These are phyloP conservation scores for Telmatochromis sp. DNA, from an alignment of 2,113 vertebrate species.

Conservation along the genomic window DNA sequence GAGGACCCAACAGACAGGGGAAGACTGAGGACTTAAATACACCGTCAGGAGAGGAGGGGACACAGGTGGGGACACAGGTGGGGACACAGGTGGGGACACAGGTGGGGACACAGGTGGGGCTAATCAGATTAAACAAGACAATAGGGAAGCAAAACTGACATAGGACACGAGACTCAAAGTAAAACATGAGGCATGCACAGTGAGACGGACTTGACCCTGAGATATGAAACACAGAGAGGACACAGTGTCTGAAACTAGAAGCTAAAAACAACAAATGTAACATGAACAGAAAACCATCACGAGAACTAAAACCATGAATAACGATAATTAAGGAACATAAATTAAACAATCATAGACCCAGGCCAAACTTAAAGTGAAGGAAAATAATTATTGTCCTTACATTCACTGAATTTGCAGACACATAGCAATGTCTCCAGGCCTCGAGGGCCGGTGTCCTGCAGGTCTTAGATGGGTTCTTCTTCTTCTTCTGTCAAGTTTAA, in stretches of 20 bases:
- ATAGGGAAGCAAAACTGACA: background rate
- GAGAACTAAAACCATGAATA: background rate
- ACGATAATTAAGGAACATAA: accelerated
- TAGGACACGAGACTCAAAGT: accelerated
- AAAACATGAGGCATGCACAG: accelerated
- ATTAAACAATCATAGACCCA: accelerated
- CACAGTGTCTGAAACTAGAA: background rate
- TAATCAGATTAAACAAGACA: background rate
- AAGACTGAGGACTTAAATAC: background rate
- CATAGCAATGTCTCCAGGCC: accelerated
- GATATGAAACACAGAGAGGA: background rate
- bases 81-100: background rate
- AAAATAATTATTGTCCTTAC: background rate
- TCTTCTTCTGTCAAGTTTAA: background rate
- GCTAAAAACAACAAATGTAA: background rate
- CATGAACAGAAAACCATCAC: accelerated
- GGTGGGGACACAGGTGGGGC: background rate
- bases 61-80: background rate
- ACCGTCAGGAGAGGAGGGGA: accelerated
- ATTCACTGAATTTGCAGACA: background rate
- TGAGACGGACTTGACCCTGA: background rate
- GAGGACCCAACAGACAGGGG: background rate
- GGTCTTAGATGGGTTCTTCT: accelerated
- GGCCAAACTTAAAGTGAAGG: background rate
- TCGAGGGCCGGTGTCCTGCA: accelerated